Conservation (phyloP, 2,113 vertebrate genomes). For the Vanacampus margaritifer region DNA sequence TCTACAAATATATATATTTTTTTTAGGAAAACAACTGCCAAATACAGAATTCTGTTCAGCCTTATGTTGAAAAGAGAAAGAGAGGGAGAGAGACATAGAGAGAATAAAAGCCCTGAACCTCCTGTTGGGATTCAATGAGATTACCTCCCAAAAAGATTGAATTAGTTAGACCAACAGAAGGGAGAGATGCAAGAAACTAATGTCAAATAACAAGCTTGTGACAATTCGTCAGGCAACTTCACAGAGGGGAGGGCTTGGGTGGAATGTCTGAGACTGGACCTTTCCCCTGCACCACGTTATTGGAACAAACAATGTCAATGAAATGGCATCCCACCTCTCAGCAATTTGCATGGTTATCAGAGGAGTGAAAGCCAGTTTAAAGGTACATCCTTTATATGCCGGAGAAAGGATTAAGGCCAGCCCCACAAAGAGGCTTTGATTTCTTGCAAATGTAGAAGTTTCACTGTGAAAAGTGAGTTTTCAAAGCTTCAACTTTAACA, state of each 20-base stretch:
- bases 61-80: conserved; percentile 16
- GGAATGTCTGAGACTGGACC: conserved; percentile 71
- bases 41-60: conserved; percentile 61
- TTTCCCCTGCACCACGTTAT: conserved; percentile 73
- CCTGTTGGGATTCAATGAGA: conserved; percentile 58
- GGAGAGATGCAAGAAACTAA: conserved; percentile 70
- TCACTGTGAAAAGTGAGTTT: conserved; percentile 70
- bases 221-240: conserved; percentile 73
- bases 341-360: conserved; percentile 80
- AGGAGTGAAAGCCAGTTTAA: conserved; percentile 78
- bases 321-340: conserved; percentile 79
- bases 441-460: conserved; percentile 75
- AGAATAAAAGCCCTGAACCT: conserved; percentile 25
- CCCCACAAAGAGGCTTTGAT: conserved; percentile 79
- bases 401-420: conserved; percentile 76
- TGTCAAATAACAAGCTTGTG: conserved; percentile 78
- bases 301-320: conserved; percentile 77
- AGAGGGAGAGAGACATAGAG: conserved; percentile 1
- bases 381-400: conserved; percentile 80
- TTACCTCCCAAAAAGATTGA: conserved; percentile 70
- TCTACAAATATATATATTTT: background rate
- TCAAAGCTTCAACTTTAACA: conserved; percentile 70
- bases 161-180: conserved; percentile 71
- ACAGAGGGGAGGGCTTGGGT: conserved; percentile 63
- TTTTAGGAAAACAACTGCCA: conserved; percentile 15